A percentile compares a stretch with the other conserved stretches of the same genome.
Conservation (phyloP, 2,888 invertebrate species). For the Melanostoma mellinum region DNA sequence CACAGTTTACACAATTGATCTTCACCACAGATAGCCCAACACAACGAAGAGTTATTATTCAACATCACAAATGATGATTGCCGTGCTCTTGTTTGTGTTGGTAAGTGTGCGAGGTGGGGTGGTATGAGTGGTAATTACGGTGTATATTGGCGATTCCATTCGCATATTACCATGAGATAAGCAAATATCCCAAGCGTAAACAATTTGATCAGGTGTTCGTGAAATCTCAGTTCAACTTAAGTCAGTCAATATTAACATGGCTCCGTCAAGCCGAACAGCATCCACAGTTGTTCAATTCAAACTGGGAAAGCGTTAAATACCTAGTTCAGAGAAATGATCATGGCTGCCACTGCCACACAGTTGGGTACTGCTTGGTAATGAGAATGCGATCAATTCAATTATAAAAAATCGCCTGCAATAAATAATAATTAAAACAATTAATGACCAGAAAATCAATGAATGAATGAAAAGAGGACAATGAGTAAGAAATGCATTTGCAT, state of each 20-base stretch:
- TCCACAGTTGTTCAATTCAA: slow-evolving; percentile 23
- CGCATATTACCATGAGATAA: slow-evolving; percentile 70
- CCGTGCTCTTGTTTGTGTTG: background rate
- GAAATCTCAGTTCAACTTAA: slow-evolving; percentile 59
- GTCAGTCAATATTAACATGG: slow-evolving; percentile 54
- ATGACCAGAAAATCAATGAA: slow-evolving; percentile 67
- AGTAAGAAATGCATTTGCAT: slow-evolving; percentile 31
- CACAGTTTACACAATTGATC: slow-evolving; percentile 65
- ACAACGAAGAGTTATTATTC: slow-evolving; percentile 40
- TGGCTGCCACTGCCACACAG: slow-evolving; percentile 19
- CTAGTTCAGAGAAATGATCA: slow-evolving; percentile 61
- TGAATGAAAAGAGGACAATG: slow-evolving; percentile 55
- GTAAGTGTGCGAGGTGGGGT: slow-evolving; percentile 3
- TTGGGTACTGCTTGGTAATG: slow-evolving; percentile 30
- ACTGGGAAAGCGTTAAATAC: slow-evolving; percentile 58
- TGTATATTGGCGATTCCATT: slow-evolving; percentile 61
- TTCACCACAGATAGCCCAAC: slow-evolving; percentile 50
- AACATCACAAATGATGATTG: slow-evolving; percentile 40
- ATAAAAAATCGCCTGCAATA: slow-evolving; percentile 65
- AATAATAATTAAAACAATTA: slow-evolving; percentile 71
- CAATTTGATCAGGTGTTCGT: slow-evolving; percentile 73
- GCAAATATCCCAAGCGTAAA: slow-evolving; percentile 66
- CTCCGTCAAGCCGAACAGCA: slow-evolving; percentile 32
- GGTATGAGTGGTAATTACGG: slow-evolving; percentile 55
- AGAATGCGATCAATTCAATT: slow-evolving; percentile 64